Base-by-base conservation (phyloP, 2,797 vertebrate genomes). In the Pelochelys cantorii region DNA sequence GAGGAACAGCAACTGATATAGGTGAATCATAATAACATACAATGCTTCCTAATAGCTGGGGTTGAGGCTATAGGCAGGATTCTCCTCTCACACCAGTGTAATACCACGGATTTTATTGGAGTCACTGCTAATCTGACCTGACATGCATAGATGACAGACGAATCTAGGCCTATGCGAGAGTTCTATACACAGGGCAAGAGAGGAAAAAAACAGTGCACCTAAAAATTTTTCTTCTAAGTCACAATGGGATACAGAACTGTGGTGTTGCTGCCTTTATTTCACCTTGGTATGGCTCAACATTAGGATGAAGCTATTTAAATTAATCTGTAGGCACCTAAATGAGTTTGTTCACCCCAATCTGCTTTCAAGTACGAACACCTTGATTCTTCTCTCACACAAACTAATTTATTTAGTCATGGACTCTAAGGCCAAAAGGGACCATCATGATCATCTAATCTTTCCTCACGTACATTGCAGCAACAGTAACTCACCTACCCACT, bases 1-100 rank as follows among this genome's bases (percentile, higher is more conserved):
- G 56, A 92, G 42, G 91, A 95, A 94, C 52, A 29, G 22, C 27
- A 88, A 42, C n/a, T 78, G 83, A 83, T 89, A 71, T 2, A 29
- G 75, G 71, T 3, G 54, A 91, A 88, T 48, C 14, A 3, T 90
- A 91, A 90, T 84, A 88, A 78, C 79, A 84, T 60, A 59, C 71
- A 55, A 80, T 37, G 42, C 87, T 29, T n/a, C 77, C 83, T 90
- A 92, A 92, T 89, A 93, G 83, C 2, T 2, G 3, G 57, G 89
- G 65, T 42, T 22, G 42, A 84, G 56, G 17, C 71, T 89, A 71
- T 3, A 17, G n/a, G 2, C 75, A 55, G 42, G 2, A 1, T 2
- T 74, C 4, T 3, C 34, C 88, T 79, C 59, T 87, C 20, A 10
- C 5, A 15, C 9, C 2, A 14, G 56, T 34, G 91, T 75, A 79